Conservation (phyloP, 2,888 invertebrate species). For the Rhodophaea formosa region DNA sequence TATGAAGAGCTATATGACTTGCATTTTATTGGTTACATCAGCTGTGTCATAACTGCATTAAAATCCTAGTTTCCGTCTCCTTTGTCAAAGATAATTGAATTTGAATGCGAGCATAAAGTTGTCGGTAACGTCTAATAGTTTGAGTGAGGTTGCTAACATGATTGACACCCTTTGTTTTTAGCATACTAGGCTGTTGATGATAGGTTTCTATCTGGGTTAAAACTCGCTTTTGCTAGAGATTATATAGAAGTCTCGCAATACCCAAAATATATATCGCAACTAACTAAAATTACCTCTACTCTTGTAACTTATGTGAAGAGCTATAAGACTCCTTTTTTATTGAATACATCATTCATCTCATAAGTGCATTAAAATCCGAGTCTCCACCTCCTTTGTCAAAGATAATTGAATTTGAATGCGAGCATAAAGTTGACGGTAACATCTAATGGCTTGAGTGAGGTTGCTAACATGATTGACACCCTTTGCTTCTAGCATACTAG, state of each 20-base stretch:
- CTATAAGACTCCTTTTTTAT: no score
- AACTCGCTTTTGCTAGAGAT: no score
- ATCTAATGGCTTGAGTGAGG: constrained; percentile 1
- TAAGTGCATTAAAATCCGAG: neutral
- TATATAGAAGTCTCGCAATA: no score
- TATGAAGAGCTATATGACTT: no score
- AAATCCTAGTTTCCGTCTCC: neutral
- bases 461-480: constrained; percentile 7
- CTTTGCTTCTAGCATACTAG: no score
- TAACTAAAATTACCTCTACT: no score
- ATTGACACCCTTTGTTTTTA: neutral
- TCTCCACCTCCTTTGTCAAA: neutral
- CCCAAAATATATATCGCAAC: no score
- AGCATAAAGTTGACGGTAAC: neutral
- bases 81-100: neutral
- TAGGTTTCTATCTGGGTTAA: no score
- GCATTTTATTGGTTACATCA: neutral
- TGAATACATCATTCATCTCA: no score
- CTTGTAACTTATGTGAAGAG: no score
- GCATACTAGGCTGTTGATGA: no score
- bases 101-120: neutral
- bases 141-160: constrained; percentile 7
- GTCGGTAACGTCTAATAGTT: constrained; percentile 1
- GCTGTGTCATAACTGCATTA: constrained; percentile 2
- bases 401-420: neutral